Percentiles rank a stretch among this genome's conserved stretches.
Conservation (phyloP, 2,797 vertebrate species). For the Ciconia nigra region DNA sequence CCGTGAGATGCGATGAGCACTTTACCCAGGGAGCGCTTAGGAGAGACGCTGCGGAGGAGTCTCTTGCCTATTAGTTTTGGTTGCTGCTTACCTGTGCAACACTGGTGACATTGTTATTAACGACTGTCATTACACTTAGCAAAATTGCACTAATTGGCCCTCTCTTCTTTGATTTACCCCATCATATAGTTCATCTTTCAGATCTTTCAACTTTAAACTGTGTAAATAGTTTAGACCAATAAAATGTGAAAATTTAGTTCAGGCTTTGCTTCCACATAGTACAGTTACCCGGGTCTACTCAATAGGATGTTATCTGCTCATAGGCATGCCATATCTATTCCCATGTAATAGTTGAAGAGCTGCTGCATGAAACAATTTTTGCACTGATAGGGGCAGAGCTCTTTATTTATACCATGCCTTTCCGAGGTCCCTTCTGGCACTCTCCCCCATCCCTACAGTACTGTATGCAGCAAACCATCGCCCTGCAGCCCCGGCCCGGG, state of each 20-base stretch:
- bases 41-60: not conserved
- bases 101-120: not conserved
- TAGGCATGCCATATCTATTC: not conserved
- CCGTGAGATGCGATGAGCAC: not conserved
- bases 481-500: not conserved
- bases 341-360: not conserved
- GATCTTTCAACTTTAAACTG: not conserved
- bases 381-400: conserved; percentile 26
- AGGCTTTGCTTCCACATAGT: not conserved
- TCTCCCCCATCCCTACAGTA: not conserved
- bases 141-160: not conserved
- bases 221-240: conserved; percentile 11
- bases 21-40: not conserved
- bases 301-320: not conserved
- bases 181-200: not conserved
- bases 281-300: not conserved
- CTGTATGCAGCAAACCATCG: not conserved
- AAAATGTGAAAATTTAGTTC: conserved; percentile 50
- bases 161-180: not conserved
- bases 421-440: not conserved
- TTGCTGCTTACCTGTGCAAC: conserved; percentile 51
- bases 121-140: not conserved
- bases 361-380: not conserved
- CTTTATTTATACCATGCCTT: not conserved
- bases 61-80: not conserved